Conservation (phyloP, 1,140 invertebrate genomes). For the Hetaerina americana region DNA sequence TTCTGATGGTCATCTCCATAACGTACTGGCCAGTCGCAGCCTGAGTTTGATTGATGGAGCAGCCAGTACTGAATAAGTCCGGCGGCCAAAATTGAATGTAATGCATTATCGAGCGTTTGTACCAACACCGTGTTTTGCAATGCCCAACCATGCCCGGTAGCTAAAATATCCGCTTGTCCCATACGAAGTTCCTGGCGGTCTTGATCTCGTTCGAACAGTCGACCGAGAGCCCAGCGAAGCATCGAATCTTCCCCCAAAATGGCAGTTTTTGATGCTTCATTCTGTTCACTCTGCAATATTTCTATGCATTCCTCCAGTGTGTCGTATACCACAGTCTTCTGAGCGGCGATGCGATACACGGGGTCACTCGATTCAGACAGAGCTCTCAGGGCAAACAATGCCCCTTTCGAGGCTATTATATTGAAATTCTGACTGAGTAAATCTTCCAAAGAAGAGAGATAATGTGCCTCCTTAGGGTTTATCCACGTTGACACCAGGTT, state of each 20-base stretch:
- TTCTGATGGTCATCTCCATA: too few relatives aligned
- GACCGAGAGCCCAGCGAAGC: neutral
- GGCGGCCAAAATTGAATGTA: neutral
- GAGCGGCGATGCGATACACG: neutral
- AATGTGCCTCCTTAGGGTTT: neutral
- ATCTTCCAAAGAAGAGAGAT: neutral
- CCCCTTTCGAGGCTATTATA: neutral
- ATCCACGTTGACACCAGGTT: neutral
- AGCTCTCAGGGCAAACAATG: neutral
- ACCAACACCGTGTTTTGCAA: neutral
- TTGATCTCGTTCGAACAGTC: neutral
- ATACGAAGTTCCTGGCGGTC: neutral
- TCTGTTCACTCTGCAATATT: neutral
- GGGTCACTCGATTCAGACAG: neutral
- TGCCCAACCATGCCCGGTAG: neutral
- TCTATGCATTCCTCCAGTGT: neutral
- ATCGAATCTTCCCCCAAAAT: neutral
- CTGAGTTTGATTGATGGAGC: neutral
- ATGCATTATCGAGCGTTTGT: neutral
- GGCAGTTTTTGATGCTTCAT: neutral
- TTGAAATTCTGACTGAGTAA: neutral
- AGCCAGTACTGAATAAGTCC: neutral
- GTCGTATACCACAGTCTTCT: neutral
- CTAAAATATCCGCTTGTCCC: neutral
- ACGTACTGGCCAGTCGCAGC: too few relatives aligned